These are phyloP conservation scores for Neocloeon triangulifer DNA, from an alignment of 1,140 invertebrate genomes.

Conservation along the genomic window DNA sequence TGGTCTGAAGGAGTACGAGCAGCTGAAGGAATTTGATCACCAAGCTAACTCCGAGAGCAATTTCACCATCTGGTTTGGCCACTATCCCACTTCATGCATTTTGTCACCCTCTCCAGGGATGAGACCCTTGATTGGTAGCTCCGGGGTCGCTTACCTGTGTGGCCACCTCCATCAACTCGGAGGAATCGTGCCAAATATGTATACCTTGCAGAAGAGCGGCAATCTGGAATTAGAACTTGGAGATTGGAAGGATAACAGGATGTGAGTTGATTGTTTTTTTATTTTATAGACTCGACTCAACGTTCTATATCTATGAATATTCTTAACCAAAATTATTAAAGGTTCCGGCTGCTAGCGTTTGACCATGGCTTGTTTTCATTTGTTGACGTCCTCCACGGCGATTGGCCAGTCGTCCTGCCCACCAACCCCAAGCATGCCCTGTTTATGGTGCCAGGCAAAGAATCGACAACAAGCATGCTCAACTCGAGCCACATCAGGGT, in stretches of 20 bases:
- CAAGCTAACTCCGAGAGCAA: slow-evolving; percentile 20
- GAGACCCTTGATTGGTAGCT: slow-evolving; percentile 23
- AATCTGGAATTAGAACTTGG: slow-evolving; percentile 73
- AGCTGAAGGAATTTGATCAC: slow-evolving; percentile 25
- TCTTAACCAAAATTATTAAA: slow-evolving; percentile 15
- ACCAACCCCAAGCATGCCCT: slow-evolving; percentile 75
- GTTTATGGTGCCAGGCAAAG: slow-evolving; percentile 44
- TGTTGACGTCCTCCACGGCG: slow-evolving; percentile 45
- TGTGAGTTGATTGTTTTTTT: slow-evolving; percentile 26
- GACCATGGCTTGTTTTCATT: slow-evolving; percentile 85
- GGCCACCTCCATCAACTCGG: slow-evolving; percentile 75
- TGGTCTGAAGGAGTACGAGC: slow-evolving; percentile 28
- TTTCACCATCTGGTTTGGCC: slow-evolving; percentile 69
- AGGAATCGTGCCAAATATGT: slow-evolving; percentile 62
- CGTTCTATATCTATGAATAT: too few relatives aligned
- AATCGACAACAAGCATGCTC: slow-evolving; percentile 40
- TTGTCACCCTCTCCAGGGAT: slow-evolving; percentile 30
- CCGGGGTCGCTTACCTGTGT: slow-evolving; percentile 61
- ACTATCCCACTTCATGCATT: slow-evolving; percentile 82
- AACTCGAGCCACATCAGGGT: slow-evolving; percentile 61
- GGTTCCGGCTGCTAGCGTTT: slow-evolving; percentile 57
- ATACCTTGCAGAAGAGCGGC: slow-evolving; percentile 61
- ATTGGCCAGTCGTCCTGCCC: slow-evolving; percentile 63
- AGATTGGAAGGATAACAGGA: slow-evolving; percentile 83
- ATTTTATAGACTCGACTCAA: background rate